Base-by-base conservation (phyloP, 2,113 vertebrate species). In the Anser brachyrhynchus region DNA sequence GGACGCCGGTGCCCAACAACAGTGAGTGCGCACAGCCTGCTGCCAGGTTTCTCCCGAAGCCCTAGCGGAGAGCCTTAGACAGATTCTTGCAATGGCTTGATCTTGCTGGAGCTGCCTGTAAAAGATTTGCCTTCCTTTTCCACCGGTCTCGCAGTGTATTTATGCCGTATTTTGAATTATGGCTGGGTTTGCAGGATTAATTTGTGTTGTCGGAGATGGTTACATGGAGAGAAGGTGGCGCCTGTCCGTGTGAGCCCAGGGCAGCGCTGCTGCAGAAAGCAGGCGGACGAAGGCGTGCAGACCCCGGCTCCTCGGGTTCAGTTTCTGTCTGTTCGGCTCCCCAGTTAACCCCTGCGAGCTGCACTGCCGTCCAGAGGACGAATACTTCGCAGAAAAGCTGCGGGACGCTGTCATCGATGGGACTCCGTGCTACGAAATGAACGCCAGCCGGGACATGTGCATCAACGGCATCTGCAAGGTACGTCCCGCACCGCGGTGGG, bases 391-490 rank as follows among this genome's bases (percentile, higher is more conserved):
- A 0, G 99, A 99, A 84, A 99, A 99, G 97, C 97, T 99, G 97
- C 97, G 97, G 54, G 99, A 99, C 0, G 98, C 99, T 0, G 99
- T 99, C 64, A 66, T 97, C 0, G 99, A 99, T 0, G 99, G 99
- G 44, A 99, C 99, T 0, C 98, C 97, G 2, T 99, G 99, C 95
- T 98, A 98, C 4, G 98, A 99, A 79, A 97, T 97, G 69, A 98
- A 96, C 29, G 66, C 93, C 96, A 99, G 98, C 82, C 97, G 98
- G 1, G 98, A 99, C 72, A 84, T 99, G 92, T 99, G 99, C 98
- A 98, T 99, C 97, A 99, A 99, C 0, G 99, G 99, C 89, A 99
- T 99, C 96, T 99, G 99, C 96, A 99, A 99, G 99, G 99, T 99
- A 94, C 41, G 72, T 15, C 28, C 43, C 0, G 1, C 2, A 2